phyloP scores from a whole-genome alignment of 2,113 vertebrate species.

The Saguinus midas region DNA sequence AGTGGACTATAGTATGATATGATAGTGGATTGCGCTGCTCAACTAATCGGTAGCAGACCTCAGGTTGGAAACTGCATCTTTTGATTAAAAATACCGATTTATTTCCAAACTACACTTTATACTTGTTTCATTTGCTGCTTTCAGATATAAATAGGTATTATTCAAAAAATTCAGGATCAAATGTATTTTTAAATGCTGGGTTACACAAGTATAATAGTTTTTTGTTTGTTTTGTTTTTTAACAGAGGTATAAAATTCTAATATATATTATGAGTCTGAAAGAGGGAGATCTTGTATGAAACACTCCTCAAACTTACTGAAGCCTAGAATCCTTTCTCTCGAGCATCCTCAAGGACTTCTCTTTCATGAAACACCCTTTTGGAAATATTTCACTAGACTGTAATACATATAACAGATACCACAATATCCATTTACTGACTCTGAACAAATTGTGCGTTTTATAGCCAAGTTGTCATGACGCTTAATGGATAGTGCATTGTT shows the following conservation, averaged over 20 bases:
- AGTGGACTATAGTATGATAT: background rate
- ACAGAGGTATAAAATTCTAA: background rate
- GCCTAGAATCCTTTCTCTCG: constrained; percentile 1
- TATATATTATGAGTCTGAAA: background rate
- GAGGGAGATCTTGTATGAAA: background rate
- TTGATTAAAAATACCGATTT: constrained; percentile 24
- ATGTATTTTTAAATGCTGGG: background rate
- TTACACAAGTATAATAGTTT: background rate
- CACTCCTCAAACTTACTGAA: background rate
- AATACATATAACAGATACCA: background rate
- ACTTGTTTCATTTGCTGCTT: background rate
- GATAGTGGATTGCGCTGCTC: background rate
- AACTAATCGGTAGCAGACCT: background rate
- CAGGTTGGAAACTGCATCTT: background rate
- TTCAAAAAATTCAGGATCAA: background rate
- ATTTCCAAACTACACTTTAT: background rate
- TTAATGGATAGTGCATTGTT: background rate
- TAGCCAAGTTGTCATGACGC: background rate
- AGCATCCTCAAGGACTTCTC: background rate
- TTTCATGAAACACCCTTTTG: constrained; percentile 21
- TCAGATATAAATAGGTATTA: background rate
- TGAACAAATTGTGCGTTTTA: background rate
- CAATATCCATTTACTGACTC: background rate
- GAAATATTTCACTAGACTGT: background rate
- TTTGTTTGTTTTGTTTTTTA: background rate